phyloP scores from a whole-genome alignment of 2,888 invertebrate species.

The Barypeithes pellucidus region DNA sequence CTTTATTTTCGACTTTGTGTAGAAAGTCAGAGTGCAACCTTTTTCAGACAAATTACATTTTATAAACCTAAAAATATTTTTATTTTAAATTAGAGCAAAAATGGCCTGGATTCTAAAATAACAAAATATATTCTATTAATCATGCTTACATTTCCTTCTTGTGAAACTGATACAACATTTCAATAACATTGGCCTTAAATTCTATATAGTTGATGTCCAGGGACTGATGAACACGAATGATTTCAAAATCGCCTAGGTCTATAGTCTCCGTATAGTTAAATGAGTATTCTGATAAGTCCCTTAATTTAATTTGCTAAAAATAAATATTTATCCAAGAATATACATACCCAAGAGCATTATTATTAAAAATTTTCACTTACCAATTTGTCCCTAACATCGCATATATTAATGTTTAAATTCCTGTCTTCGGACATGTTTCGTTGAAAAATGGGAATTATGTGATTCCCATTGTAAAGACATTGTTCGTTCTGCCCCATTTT shows the following conservation, averaged over 20 bases:
- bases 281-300: constrained; percentile 62
- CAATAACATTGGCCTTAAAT: constrained; percentile 66
- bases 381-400: constrained; percentile 56
- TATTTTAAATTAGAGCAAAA: no score
- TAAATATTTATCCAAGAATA: neutral
- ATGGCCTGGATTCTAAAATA: no score
- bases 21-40: constrained; percentile 65
- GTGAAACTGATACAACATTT: constrained; percentile 64
- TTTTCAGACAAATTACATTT: constrained; percentile 61
- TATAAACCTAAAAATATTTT: constrained; percentile 64
- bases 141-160: constrained; percentile 62
- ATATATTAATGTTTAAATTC: constrained; percentile 56
- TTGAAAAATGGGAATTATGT: constrained; percentile 55
- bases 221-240: constrained; percentile 64
- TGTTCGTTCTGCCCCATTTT: constrained; percentile 26
- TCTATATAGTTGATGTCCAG: constrained; percentile 68
- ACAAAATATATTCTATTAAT: neutral
- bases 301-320: constrained; percentile 64
- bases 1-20: constrained; percentile 67
- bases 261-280: constrained; percentile 67
- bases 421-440: constrained; percentile 55
- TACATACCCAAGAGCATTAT: neutral
- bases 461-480: constrained; percentile 58
- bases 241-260: constrained; percentile 63
- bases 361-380: constrained; percentile 50